Base-by-base conservation (phyloP, 2,888 invertebrate species). In the Lissonota sp. region DNA sequence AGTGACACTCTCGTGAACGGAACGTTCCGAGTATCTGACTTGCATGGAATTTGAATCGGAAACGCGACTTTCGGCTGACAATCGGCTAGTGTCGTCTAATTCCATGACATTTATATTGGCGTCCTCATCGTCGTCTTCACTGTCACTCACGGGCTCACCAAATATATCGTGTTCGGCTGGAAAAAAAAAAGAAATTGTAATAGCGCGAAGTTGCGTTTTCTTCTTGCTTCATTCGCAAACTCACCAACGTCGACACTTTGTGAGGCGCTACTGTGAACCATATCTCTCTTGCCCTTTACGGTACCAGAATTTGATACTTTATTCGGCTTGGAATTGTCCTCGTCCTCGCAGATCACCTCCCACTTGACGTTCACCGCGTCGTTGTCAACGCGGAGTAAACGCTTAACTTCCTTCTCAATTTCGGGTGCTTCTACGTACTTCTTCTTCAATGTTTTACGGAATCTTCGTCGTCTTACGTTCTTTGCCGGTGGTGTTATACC, bases 391-490 rank as follows among this genome's bases (percentile, higher is more conserved):
- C 98, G 94, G 6, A 99, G 93, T 73, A 99, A 93, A 51, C 98
- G 94, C 91, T 99, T 98, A 0, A 99, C 98, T 93, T 99, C 99
- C 91, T 99, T 99, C 91, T 99, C 99, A 84, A 99, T 98, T 93
- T 99, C 99, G 0, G 99, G 99, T 37, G 98, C 98, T 93, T 99
- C 99, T 0, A 98, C 97, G 93, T 97, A 98, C 93, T 99, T 99
- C 92, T 99, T 99, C 91, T 98, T 98, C 40, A 99, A 92, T 0
- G 98, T 99, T 93, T 99, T 99, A 46, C 99, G 95, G 89, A 99
- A 99, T 77, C 99, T 94, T 73, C 98, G 94, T 86, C 97, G 97
- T 7, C 99, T 94, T 0, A 98, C 97, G 93, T 99, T 99, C 92
- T 99, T 99, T 77, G 98, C 94, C 0, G 99, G 99, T 0, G 99